These are phyloP conservation scores for Hydractinia symbiolongicarpus DNA, from an alignment of 30 jellyfish, hydroid and myxozoan genomes.

Conservation along the genomic window DNA sequence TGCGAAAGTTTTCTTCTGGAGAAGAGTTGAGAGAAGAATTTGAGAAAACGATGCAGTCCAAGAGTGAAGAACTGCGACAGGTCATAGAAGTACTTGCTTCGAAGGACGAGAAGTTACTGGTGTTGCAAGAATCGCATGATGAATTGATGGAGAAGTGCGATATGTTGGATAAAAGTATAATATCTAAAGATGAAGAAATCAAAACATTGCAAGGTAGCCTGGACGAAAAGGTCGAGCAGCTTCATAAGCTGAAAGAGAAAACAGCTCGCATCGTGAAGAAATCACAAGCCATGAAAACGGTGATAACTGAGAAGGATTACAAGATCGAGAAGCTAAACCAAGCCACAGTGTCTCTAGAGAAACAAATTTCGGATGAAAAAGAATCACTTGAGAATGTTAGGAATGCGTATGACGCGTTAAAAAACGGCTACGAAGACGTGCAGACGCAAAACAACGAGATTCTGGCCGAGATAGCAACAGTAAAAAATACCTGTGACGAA, in stretches of 20 bases:
- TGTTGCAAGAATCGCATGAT: not conserved
- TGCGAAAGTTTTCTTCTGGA: not conserved
- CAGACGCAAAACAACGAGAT: not conserved
- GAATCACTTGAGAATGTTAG: not conserved
- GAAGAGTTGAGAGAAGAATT: not conserved
- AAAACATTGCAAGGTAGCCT: not conserved
- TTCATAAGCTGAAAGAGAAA: slow-evolving; percentile 46
- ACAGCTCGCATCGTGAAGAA: slow-evolving; percentile 66
- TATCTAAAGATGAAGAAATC: slow-evolving; percentile 18
- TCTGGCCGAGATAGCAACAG: not conserved
- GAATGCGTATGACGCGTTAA: not conserved
- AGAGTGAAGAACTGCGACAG: slow-evolving; percentile 25
- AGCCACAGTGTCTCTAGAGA: not conserved
- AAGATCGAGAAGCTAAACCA: slow-evolving; percentile 3
- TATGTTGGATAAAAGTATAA: not conserved
- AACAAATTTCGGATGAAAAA: not conserved
- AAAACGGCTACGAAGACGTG: not conserved
- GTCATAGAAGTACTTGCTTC: slow-evolving; percentile 9
- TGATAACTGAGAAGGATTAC: slow-evolving; percentile 40
- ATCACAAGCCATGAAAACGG: slow-evolving; percentile 63
- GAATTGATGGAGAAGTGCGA: not conserved
- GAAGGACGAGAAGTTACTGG: slow-evolving; percentile 8
- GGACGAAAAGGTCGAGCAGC: slow-evolving; percentile 15
- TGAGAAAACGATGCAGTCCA: slow-evolving; percentile 2
- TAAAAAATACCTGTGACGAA: not conserved